phyloP scores from a whole-genome alignment of 2,113 vertebrate species.

The Castor canadensis region DNA sequence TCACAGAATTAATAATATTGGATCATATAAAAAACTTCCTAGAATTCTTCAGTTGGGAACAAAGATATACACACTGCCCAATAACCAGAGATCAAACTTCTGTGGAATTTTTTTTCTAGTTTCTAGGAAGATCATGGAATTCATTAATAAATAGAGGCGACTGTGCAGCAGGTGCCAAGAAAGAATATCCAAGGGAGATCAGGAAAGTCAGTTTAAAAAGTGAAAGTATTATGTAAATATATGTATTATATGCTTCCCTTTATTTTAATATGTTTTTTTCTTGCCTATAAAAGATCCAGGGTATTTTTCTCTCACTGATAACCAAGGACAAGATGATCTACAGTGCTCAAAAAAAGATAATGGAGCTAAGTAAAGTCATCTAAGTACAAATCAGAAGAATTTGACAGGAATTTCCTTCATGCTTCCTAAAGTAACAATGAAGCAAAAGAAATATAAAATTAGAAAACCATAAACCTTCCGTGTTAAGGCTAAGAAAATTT shows the following conservation, averaged over 20 bases:
- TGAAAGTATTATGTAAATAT: not conserved
- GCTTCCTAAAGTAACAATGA: not conserved
- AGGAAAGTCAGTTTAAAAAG: not conserved
- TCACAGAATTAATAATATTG: not conserved
- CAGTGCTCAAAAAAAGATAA: not conserved
- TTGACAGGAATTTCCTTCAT: not conserved
- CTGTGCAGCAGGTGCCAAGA: not conserved
- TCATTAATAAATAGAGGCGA: not conserved
- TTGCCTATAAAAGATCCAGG: constrained; percentile 9
- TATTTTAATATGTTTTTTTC: not conserved
- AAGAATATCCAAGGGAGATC: not conserved
- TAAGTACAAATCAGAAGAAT: not conserved
- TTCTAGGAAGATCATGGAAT: constrained; percentile 31
- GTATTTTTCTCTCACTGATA: not conserved
- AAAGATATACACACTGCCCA: not conserved
- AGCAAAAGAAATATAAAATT: constrained; percentile 27
- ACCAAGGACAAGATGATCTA: too few relatives aligned
- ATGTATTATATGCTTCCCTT: not conserved
- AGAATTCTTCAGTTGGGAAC: too few relatives aligned
- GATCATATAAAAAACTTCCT: constrained; percentile 31
- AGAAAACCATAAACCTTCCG: too few relatives aligned
- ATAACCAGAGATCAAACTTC: not conserved
- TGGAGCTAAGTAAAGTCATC: constrained; percentile 3
- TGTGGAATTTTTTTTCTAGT: not conserved
- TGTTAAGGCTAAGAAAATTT: too few relatives aligned